Conservation (phyloP, 1,140 invertebrate species). For the Drosophila pallidifrons region DNA sequence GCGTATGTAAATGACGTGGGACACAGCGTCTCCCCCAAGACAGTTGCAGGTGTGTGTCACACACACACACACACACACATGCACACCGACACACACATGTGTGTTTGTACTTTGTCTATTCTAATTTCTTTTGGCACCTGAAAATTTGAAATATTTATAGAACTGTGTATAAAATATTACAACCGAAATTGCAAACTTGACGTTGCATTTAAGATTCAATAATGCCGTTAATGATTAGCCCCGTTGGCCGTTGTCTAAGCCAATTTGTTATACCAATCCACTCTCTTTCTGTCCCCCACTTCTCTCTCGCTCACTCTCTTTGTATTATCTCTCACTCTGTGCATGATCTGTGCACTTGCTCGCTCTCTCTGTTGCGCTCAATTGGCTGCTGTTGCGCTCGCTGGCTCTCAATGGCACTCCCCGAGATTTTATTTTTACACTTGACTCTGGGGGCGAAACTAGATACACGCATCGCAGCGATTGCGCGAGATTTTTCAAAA, state of each 20-base stretch:
- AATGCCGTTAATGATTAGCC: slow-evolving; percentile 66
- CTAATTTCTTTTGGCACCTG: slow-evolving; percentile 60
- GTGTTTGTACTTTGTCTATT: neutral
- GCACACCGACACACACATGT: slow-evolving; percentile 21
- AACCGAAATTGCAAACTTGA: slow-evolving; percentile 52
- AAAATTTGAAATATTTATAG: slow-evolving; percentile 51
- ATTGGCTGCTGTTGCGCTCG: slow-evolving; percentile 13
- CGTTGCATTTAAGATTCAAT: slow-evolving; percentile 68
- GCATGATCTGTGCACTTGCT: slow-evolving; percentile 11
- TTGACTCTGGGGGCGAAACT: slow-evolving; percentile 75
- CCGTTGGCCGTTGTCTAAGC: slow-evolving; percentile 61
- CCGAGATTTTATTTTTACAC: slow-evolving; percentile 79
- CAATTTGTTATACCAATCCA: slow-evolving; percentile 15
- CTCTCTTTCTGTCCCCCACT: neutral
- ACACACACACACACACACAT: slow-evolving; percentile 27
- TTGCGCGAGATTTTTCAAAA: slow-evolving; percentile 43
- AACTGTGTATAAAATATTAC: slow-evolving; percentile 41
- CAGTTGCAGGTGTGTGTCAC: slow-evolving; percentile 60
- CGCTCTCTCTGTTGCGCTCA: slow-evolving; percentile 42
- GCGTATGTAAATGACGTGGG: slow-evolving; percentile 46
- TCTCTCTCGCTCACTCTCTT: neutral
- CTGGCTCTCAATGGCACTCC: slow-evolving; percentile 39
- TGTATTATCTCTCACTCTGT: slow-evolving; percentile 16
- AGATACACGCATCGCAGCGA: slow-evolving; percentile 63
- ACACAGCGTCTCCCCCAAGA: slow-evolving; percentile 3